Evolutionary conservation across 2,113 vertebrate species (phyloP), one percentile per base, ranked within the genome.

Genomic region (Bubalus kerabau): DNA sequence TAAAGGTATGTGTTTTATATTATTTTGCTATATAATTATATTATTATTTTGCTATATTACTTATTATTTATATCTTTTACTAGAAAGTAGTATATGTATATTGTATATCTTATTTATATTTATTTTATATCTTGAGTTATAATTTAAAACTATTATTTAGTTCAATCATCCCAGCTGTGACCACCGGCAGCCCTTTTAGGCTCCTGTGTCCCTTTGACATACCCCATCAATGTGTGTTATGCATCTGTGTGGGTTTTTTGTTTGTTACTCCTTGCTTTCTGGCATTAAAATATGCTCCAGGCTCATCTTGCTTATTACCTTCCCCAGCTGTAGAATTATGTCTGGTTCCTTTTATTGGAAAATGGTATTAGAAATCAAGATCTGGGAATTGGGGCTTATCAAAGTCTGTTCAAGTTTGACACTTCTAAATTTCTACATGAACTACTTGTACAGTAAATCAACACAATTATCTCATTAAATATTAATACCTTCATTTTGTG

Each of bases 331-430:
- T 4, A 71, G 82, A 56, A 80, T 36, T 76, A 59, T 43, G 14
- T 83, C 57, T 88, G 80, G 5, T 54, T 50, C 28, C 43, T 95
- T 50, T 94, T 56, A 82, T 0, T 81, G 21, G 52, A 91, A 46
- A 95, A 94, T 17, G 16, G 78, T 40, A 54, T 71, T 87, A 83
- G 57, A 95, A 96, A 96, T 76, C 10, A 92, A 87, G 48, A 92
- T 78, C 30, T 92, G 52, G 71, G 8, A 60, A 62, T 17, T 86
- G 28, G 17, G 46, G 91, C 64, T 80, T 94, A 50, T 32, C 40
- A 76, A 7, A 83, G 14, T 60, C 24, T 71, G 92, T 71, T 48
- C 88, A 71, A 64, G 59, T 92, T 32, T 95, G 80, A 78, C 15
- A 86, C 60, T 64, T 93, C 50, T 48, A 76, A 52, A 21, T 57